Conservation (phyloP, 2,888 invertebrate species). For the Drosophila yooni region DNA sequence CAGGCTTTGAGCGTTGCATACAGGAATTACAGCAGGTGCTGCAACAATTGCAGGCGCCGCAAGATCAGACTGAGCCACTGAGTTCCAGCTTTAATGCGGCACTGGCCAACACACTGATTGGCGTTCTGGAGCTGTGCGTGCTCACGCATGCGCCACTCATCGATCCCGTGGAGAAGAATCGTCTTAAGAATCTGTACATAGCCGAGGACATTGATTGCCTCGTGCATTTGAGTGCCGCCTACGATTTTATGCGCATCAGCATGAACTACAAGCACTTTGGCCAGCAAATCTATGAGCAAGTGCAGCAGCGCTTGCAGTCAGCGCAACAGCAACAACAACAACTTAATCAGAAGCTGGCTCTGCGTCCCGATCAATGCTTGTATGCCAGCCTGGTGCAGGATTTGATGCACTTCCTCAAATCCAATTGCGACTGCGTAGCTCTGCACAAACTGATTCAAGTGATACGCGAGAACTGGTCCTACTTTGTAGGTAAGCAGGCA, state of each 20-base stretch:
- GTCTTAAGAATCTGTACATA: conserved; percentile 89
- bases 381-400: conserved; percentile 82
- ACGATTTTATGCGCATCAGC: conserved; percentile 85
- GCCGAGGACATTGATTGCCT: conserved; percentile 89
- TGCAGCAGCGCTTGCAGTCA: conserved; percentile 57
- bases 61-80: conserved; percentile 30
- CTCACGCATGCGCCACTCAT: conserved; percentile 89
- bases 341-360: conserved; percentile 80
- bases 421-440: conserved; percentile 79
- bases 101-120: conserved; percentile 81
- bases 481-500: conserved; percentile 34
- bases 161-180: conserved; percentile 93
- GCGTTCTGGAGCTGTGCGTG: conserved; percentile 87
- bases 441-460: conserved; percentile 69
- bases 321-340: conserved; percentile 69
- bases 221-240: conserved; percentile 86
- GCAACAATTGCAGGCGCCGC: conserved; percentile 23
- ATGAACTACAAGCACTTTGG: conserved; percentile 84
- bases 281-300: conserved; percentile 68
- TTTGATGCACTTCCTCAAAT: conserved; percentile 82
- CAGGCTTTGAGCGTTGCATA: conserved; percentile 46
- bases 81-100: conserved; percentile 52
- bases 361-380: conserved; percentile 82
- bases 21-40: conserved; percentile 57
- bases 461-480: conserved; percentile 62